Conservation (phyloP, 2,113 vertebrate genomes). For the Mustela lutreola region DNA sequence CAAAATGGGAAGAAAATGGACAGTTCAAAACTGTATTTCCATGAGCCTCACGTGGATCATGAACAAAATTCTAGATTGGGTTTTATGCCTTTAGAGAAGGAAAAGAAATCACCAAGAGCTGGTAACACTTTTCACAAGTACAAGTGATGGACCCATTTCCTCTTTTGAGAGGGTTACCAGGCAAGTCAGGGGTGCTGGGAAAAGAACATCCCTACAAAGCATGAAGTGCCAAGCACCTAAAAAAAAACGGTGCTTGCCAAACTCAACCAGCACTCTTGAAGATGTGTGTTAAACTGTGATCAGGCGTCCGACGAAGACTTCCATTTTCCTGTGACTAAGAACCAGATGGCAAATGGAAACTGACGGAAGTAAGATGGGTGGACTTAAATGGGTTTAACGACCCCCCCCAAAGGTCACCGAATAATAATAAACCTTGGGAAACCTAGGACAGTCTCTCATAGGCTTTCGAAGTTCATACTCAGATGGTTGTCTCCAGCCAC, state of each 20-base stretch:
- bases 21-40: not conserved
- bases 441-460: not conserved
- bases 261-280: not conserved
- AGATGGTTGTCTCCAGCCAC: not conserved
- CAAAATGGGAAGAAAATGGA: not conserved
- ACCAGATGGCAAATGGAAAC: not conserved
- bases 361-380: not conserved
- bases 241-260: accelerated
- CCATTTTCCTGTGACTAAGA: not conserved
- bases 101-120: not conserved
- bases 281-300: not conserved
- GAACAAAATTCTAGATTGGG: not conserved
- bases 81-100: not conserved
- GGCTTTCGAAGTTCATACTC: not conserved
- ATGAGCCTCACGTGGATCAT: not conserved
- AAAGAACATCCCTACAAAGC: not conserved
- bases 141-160: not conserved
- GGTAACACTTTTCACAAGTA: not conserved
- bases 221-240: not conserved
- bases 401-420: not conserved
- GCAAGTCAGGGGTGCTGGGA: not conserved
- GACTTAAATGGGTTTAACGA: not conserved
- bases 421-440: not conserved
- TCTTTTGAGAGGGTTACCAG: not conserved
- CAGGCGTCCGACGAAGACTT: accelerated